Evolutionary conservation across 2,113 vertebrate species (phyloP), one percentile per base, ranked within the genome.

Genomic region (Calyptomena viridis): DNA sequence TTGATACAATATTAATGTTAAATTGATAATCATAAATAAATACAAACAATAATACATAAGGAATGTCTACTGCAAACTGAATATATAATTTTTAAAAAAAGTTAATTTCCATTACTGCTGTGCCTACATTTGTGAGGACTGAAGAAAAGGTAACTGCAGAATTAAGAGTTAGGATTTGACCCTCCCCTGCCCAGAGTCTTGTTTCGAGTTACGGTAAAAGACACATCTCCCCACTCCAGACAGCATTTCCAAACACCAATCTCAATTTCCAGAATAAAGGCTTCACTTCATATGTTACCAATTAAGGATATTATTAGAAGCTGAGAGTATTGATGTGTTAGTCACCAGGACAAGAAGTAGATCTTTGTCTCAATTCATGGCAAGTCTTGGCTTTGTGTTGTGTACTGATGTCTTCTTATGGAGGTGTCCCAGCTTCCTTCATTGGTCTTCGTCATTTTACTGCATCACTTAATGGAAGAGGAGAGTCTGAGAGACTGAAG

Each of bases 21-120:
- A 98, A 97, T 93, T 97, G 98, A 98, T 98, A 98, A 99, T 99
- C 98, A 99, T 99, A 99, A 99, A 99, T 99, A 99, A 99, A 99
- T 99, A 99, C 98, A 99, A 98, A 97, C 96, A 97, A 97, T 97
- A 97, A 99, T 98, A 99, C 98, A 99, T 98, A 98, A 99, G 98
- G 99, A 99, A 99, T 99, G 99, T 99, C 98, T 99, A 99, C 98
- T 99, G 98, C 98, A 99, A 99, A 99, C 98, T 97, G 98, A 98
- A 99, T 98, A 99, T 97, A 98, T 97, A 93, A 79, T 97, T 97
- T 94, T 72, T 82, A 86, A 98, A 98, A 97, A 99, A 99, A 98
- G 98, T 98, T 98, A 99, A 99, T 97, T 97, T 97, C 96, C 97
- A 94, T 98, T 98, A 98, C 97, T 98, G 97, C 97, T 98, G 97